Conservation (phyloP, 2,888 invertebrate species). For the Pseudoips prasinana region DNA sequence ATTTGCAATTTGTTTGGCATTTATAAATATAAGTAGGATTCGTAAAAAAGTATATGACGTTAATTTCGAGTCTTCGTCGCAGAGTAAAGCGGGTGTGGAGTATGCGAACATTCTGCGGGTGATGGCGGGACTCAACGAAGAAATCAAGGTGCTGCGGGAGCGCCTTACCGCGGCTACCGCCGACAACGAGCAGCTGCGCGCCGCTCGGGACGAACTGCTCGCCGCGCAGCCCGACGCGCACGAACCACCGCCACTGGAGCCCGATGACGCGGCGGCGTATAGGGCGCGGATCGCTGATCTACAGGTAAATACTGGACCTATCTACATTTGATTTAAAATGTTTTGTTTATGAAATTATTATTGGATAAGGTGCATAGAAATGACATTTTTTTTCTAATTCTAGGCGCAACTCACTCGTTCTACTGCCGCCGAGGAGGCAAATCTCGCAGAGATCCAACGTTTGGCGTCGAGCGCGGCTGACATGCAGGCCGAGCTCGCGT, state of each 20-base stretch:
- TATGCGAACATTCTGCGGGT: conserved; percentile 72
- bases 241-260: conserved; percentile 37
- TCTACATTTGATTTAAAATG: neutral
- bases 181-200: conserved; percentile 63
- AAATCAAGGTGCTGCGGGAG: conserved; percentile 67
- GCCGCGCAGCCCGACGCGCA: conserved; percentile 48
- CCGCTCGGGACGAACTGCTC: conserved; percentile 66
- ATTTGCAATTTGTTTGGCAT: no score
- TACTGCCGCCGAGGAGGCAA: conserved; percentile 80
- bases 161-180: conserved; percentile 45
- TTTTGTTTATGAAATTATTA: no score
- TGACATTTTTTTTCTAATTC: conserved; percentile 13
- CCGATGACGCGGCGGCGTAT: conserved; percentile 50
- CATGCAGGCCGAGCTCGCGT: conserved; percentile 81
- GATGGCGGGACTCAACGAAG: conserved; percentile 74
- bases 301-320: conserved; percentile 58
- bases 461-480: conserved; percentile 72
- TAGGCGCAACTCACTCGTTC: conserved; percentile 67
- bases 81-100: conserved; percentile 68
- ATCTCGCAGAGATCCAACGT: conserved; percentile 81
- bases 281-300: conserved; percentile 58
- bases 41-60: no score
- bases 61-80: conserved; percentile 1
- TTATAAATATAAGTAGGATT: no score
- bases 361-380: no score